These are phyloP conservation scores for Ochropacha duplaris DNA, from an alignment of 2,888 invertebrate genomes.

Conservation along the genomic window DNA sequence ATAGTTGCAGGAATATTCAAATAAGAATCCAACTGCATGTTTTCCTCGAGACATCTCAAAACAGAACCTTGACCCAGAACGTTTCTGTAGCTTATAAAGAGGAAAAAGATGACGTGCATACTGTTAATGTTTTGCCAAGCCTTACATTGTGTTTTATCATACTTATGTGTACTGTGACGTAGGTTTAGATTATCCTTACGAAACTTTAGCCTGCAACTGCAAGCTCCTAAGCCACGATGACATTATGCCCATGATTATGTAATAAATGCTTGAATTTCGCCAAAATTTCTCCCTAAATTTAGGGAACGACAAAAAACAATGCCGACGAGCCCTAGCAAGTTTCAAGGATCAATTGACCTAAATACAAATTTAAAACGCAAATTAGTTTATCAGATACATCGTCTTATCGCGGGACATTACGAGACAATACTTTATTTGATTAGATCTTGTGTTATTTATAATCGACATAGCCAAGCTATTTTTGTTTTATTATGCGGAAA, in stretches of 20 bases:
- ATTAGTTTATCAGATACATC: too few species aligned
- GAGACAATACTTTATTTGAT: too few species aligned
- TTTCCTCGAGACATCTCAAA: constrained; percentile 59
- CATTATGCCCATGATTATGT: too few species aligned
- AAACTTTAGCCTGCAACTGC: background rate
- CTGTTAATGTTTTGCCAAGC: constrained; percentile 20
- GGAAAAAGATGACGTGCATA: constrained; percentile 50
- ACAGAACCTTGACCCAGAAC: constrained; percentile 74
- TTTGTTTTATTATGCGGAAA: too few species aligned
- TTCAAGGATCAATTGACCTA: constrained; percentile 36
- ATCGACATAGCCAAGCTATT: too few species aligned
- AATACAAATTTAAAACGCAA: constrained; percentile 9
- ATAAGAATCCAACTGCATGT: constrained; percentile 32
- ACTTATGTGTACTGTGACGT: constrained; percentile 6
- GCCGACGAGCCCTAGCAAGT: constrained; percentile 8
- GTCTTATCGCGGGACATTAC: too few species aligned
- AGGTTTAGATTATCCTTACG: background rate
- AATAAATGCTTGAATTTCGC: too few species aligned
- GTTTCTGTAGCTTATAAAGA: constrained; percentile 41
- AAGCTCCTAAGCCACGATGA: too few species aligned
- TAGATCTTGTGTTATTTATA: too few species aligned
- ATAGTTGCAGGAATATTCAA: constrained; percentile 12
- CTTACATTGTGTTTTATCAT: constrained; percentile 29
- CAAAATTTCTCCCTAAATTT: too few species aligned
- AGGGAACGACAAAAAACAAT: too few species aligned